Conservation (phyloP, 2,113 vertebrate species). For the Rallus limicola region DNA sequence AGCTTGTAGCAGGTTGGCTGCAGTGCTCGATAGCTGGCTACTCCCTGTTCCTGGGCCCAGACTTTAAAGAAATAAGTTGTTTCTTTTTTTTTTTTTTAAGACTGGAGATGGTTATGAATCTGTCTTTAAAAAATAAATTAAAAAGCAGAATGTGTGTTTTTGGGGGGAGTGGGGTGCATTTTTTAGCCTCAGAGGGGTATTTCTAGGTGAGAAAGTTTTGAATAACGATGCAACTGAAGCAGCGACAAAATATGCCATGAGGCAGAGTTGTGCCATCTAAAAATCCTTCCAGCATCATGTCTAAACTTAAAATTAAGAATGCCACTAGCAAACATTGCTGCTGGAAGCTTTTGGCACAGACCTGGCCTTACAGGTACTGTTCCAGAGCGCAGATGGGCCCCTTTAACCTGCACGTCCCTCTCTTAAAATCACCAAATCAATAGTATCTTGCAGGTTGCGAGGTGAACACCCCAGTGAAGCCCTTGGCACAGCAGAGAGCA, state of each 20-base stretch:
- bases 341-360: neutral
- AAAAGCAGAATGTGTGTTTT: neutral
- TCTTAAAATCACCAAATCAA: neutral
- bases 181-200: neutral
- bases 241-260: neutral
- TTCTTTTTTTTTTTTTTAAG: neutral
- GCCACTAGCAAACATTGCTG: neutral
- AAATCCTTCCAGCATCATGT: neutral
- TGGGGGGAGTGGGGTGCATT: neutral
- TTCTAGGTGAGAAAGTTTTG: neutral
- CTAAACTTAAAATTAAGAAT: neutral
- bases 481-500: fast-evolving
- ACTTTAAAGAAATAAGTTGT: neutral
- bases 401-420: neutral
- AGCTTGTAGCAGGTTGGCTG: neutral
- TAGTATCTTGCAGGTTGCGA: neutral
- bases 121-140: neutral
- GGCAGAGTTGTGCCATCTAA: neutral
- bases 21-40: fast-evolving
- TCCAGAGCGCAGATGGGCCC: neutral
- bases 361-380: neutral
- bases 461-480: neutral
- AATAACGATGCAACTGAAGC: neutral
- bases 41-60: neutral
- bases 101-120: neutral